Base-by-base conservation (phyloP, 2,113 vertebrate genomes). In the Euleptes europaea region DNA sequence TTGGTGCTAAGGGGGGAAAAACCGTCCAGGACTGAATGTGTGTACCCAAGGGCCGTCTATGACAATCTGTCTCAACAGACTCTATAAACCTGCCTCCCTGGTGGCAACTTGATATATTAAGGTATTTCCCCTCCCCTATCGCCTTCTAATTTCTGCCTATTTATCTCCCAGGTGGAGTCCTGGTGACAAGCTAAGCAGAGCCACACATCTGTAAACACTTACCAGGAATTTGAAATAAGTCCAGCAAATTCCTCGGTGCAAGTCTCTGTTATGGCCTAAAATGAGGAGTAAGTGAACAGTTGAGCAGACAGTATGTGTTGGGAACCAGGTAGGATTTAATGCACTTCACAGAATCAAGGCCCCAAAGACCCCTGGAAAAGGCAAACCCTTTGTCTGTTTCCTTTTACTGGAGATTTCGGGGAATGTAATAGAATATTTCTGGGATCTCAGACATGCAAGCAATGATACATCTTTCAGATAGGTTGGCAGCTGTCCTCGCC, bases 121-220 rank as follows among this genome's bases (percentile, higher is more conserved):
- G 89, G 86, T 85, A 21, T 88, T 88, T 94, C 85, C 91, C 85
- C 86, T 91, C 78, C 35, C 73, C 86, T 83, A 82, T 92, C 86
- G 88, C 65, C 78, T 78, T 87, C 86, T 80, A 87, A 88, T 95
- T 93, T 89, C 90, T 94, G 71, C 86, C 82, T 88, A 1, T 88
- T 95, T 86, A 60, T 93, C 91, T 95, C 86, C 89, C 86, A 92
- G 87, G 89, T 92, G 71, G 89, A 93, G 80, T 65, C 81, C 87
- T 12, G 66, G 51, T 79, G 72, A 89, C 85, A 88, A 33, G 89
- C 66, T 66, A 5, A 42, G 63, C 71, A 65, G 80, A 78, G 80
- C 4, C 1, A 1, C 31, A 21, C 19, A 10, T 81, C 86, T 82
- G 63, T 35, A 83, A 49, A 2, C n/a, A 47, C 33, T 21, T 28